Evolutionary conservation across 2,888 invertebrate species (phyloP).

Genomic region (Synergus itoensis): DNA sequence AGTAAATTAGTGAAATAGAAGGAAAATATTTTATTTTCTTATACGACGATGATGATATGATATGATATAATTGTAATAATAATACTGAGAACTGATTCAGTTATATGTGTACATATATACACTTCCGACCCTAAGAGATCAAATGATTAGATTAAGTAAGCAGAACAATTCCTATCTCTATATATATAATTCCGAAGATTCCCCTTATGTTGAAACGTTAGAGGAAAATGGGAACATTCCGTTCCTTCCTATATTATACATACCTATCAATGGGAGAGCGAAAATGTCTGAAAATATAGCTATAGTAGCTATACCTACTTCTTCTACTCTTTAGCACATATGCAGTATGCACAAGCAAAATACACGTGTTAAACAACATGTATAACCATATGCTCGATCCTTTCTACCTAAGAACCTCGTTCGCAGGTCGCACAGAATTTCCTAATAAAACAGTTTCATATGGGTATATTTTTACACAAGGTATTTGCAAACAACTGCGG

Average conservation of each 20-base stretch:
- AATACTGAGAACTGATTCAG: too few species aligned
- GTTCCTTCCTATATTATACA: background rate
- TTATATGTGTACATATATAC: background rate
- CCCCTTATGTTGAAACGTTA: background rate
- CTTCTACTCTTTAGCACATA: background rate
- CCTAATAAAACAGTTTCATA: constrained; percentile 3
- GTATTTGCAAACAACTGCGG: background rate
- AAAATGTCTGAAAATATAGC: constrained; percentile 8
- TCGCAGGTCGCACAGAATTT: background rate
- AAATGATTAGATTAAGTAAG: background rate
- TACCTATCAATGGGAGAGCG: background rate
- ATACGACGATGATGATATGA: too few species aligned
- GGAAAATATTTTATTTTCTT: too few species aligned
- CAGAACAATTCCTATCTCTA: background rate
- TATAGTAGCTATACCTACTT: constrained; percentile 7
- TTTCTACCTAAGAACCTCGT: constrained; percentile 26
- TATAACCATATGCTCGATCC: background rate
- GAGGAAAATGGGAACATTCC: constrained; percentile 23
- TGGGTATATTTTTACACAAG: background rate
- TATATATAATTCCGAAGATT: background rate
- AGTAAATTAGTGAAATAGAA: too few species aligned
- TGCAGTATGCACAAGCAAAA: background rate
- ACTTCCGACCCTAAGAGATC: background rate
- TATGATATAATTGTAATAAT: too few species aligned
- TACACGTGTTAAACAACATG: constrained; percentile 8